Conservation (phyloP, 2,113 vertebrate species). For the Ascaphus truei region DNA sequence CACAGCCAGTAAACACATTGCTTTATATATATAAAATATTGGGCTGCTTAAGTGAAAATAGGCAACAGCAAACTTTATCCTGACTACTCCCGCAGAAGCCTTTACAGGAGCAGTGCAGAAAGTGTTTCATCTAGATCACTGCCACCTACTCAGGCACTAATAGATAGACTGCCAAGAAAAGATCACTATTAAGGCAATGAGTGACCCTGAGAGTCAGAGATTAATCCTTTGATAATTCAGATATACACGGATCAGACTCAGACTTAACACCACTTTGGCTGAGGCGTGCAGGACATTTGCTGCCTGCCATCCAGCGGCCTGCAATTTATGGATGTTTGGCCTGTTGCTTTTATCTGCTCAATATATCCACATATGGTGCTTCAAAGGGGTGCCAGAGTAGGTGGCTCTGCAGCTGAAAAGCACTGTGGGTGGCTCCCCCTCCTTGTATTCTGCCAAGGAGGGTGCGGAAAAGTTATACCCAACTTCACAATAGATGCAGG, state of each 20-base stretch:
- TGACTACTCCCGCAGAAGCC: not conserved
- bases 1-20: too few relatives aligned
- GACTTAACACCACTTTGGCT: too few relatives aligned
- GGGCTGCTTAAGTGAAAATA: not conserved
- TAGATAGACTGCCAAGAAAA: conserved; percentile 4
- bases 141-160: conserved; percentile 5
- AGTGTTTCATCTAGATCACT: not conserved
- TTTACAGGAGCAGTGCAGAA: not conserved
- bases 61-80: not conserved
- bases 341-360: too few relatives aligned
- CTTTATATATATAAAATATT: not conserved
- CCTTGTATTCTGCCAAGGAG: too few relatives aligned
- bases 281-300: too few relatives aligned
- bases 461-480: not conserved
- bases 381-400: too few relatives aligned
- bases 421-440: not conserved
- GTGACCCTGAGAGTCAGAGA: not conserved
- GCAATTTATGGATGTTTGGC: too few relatives aligned
- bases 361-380: too few relatives aligned
- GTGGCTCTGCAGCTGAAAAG: too few relatives aligned
- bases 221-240: not conserved
- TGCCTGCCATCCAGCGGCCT: too few relatives aligned
- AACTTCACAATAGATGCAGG: not conserved
- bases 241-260: too few relatives aligned
- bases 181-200: not conserved